These are phyloP conservation scores for Pseudochirops corinnae DNA, from an alignment of 2,797 vertebrate species.

Conservation along the genomic window DNA sequence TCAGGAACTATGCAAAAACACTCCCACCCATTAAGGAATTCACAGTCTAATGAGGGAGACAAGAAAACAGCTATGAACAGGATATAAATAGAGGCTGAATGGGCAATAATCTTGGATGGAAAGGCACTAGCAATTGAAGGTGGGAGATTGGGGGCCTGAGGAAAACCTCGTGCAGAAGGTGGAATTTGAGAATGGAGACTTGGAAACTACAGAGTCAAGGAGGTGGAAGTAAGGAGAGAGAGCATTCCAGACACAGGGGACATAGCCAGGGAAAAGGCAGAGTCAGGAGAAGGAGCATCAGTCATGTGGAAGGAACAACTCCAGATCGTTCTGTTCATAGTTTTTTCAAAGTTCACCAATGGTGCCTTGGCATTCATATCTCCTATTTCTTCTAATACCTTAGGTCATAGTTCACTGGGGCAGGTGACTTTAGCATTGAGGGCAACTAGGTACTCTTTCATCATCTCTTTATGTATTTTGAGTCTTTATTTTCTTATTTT, in stretches of 20 bases:
- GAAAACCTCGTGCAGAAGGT: too few relatives aligned
- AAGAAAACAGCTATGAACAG: not conserved
- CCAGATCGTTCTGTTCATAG: not conserved
- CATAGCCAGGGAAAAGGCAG: too few relatives aligned
- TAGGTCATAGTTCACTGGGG: not conserved
- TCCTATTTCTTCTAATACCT: not conserved
- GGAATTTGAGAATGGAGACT: too few relatives aligned
- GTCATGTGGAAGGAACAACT: not conserved
- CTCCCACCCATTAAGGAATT: not conserved
- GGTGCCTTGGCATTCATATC: not conserved
- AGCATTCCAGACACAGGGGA: too few relatives aligned
- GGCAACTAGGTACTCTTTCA: not conserved
- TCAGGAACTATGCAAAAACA: not conserved
- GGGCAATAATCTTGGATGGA: not conserved
- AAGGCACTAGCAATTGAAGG: not conserved
- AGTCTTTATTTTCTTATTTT: not conserved
- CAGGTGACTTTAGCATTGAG: not conserved
- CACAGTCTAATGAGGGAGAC: not conserved
- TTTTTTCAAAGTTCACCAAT: not conserved
- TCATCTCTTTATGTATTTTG: not conserved
- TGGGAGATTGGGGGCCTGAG: not conserved
- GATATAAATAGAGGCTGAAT: not conserved
- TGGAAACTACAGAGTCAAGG: too few relatives aligned
- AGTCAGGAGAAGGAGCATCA: not conserved
- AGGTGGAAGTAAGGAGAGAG: too few relatives aligned